Evolutionary conservation across 53 echinoderm and acorn worm genomes (phyloP).

Genomic region (Paracentrotus lividus): DNA sequence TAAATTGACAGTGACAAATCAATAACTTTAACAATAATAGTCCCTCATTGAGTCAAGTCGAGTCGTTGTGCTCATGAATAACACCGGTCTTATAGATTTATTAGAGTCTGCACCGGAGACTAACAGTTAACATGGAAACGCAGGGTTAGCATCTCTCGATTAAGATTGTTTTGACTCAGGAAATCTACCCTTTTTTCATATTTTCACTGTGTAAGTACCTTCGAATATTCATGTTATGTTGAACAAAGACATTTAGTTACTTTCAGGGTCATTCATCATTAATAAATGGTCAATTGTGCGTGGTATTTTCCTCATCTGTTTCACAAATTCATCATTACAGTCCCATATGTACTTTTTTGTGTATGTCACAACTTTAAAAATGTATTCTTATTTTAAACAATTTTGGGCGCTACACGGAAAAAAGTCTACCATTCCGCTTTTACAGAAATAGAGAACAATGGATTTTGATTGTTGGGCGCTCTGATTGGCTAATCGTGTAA

Average conservation of each 20-base stretch:
- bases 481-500: too few species aligned
- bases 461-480: too few species aligned
- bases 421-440: too few species aligned
- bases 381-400: too few species aligned
- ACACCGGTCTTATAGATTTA: too few species aligned
- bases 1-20: too few species aligned
- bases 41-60: too few species aligned
- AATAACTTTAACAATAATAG: too few species aligned
- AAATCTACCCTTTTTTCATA: neutral
- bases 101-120: neutral
- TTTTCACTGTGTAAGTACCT: neutral
- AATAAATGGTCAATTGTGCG: neutral
- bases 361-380: neutral
- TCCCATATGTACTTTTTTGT: neutral
- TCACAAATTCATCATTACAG: neutral
- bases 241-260: neutral
- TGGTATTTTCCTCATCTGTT: neutral
- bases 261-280: neutral
- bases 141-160: neutral
- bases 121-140: slow-evolving; percentile 47
- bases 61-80: too few species aligned
- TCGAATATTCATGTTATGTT: neutral
- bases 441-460: too few species aligned
- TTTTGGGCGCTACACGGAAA: too few species aligned
- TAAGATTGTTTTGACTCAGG: neutral